These are phyloP conservation scores for Vesta saturnalis DNA, from an alignment of 2,888 invertebrate species.

Conservation along the genomic window DNA sequence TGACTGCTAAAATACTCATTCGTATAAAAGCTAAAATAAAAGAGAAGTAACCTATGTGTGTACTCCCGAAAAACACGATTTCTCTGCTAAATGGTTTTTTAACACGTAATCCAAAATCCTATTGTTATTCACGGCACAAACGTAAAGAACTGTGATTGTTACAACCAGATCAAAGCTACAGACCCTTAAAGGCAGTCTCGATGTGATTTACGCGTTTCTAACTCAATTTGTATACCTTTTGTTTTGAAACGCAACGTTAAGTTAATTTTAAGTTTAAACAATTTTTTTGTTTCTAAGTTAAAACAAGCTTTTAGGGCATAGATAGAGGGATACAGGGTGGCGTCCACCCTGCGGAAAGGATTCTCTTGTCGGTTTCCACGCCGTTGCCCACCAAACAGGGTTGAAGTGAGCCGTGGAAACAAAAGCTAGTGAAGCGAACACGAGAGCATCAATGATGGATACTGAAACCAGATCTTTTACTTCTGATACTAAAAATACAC, in stretches of 20 bases:
- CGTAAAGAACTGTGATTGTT: constrained; percentile 54
- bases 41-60: constrained; percentile 7
- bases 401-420: constrained; percentile 59
- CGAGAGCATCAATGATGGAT: constrained; percentile 40
- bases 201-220: constrained; percentile 47
- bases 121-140: constrained; percentile 53
- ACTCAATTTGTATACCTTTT: not conserved
- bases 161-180: constrained; percentile 57
- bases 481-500: constrained; percentile 26
- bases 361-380: constrained; percentile 62
- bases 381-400: constrained; percentile 57
- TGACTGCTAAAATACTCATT: constrained; percentile 20
- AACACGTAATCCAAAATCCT: constrained; percentile 45
- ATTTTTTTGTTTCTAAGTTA: constrained; percentile 28
- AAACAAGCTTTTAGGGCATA: constrained; percentile 29
- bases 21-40: constrained; percentile 16
- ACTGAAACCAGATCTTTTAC: constrained; percentile 35
- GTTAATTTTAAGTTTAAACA: not conserved
- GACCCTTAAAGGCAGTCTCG: constrained; percentile 46
- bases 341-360: constrained; percentile 59
- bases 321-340: constrained; percentile 34
- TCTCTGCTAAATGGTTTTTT: constrained; percentile 22
- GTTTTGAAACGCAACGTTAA: not conserved
- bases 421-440: constrained; percentile 57
- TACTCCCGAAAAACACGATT: constrained; percentile 12